Conservation (phyloP, 92 coral and sea anemone genomes). For the Heteractis magnifica region DNA sequence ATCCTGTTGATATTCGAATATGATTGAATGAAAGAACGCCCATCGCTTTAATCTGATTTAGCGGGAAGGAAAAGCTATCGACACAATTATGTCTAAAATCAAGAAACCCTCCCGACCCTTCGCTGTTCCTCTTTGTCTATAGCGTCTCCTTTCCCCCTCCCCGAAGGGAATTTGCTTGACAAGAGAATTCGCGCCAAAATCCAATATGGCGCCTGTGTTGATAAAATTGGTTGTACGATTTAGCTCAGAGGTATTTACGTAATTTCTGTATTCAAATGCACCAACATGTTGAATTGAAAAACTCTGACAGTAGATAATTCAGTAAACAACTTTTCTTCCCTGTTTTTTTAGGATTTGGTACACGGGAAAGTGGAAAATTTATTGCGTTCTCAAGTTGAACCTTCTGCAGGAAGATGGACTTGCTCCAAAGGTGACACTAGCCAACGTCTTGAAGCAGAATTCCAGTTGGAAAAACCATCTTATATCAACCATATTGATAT, state of each 20-base stretch:
- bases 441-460: constrained; percentile 76
- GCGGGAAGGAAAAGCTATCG: too few relatives aligned
- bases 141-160: neutral
- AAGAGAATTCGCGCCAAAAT: constrained; percentile 17
- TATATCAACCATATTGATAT: constrained; percentile 75
- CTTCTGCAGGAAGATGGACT: constrained; percentile 64
- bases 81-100: too few relatives aligned
- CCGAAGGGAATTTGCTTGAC: neutral
- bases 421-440: constrained; percentile 56
- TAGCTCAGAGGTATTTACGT: constrained; percentile 69
- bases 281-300: neutral
- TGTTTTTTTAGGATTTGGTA: constrained; percentile 47
- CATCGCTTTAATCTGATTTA: too few relatives aligned
- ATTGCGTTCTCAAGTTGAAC: constrained; percentile 45
- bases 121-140: too few relatives aligned
- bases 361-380: constrained; percentile 73
- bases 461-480: constrained; percentile 76
- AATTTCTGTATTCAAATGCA: neutral
- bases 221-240: constrained; percentile 60
- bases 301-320: too few relatives aligned
- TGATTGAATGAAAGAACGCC: too few relatives aligned
- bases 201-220: constrained; percentile 82
- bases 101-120: too few relatives aligned
- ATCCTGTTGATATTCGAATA: too few relatives aligned
- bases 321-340: neutral